These are phyloP conservation scores for Drosophila putrida DNA, from an alignment of 2,888 invertebrate genomes.

Conservation along the genomic window DNA sequence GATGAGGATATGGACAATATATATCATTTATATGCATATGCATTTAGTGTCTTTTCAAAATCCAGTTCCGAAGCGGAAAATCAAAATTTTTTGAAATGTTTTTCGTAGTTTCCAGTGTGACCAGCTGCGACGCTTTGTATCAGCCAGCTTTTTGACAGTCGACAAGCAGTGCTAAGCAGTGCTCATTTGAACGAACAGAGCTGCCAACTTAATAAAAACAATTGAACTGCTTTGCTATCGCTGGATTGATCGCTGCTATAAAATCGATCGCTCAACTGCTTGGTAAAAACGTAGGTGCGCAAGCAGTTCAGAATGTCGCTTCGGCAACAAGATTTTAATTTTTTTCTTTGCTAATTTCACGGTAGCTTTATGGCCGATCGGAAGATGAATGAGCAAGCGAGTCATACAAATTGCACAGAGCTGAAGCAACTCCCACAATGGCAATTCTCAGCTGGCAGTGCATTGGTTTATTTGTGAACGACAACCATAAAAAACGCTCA, in stretches of 20 bases:
- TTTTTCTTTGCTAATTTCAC: slow-evolving; percentile 20
- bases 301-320: slow-evolving; percentile 29
- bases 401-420: slow-evolving; percentile 27
- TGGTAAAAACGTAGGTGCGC: rapidly evolving
- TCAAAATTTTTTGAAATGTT: too few species aligned
- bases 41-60: too few species aligned
- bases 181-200: background rate
- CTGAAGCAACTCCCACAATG: slow-evolving; percentile 66
- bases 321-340: background rate
- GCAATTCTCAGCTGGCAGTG: slow-evolving; percentile 44
- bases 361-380: slow-evolving; percentile 43
- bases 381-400: slow-evolving; percentile 56
- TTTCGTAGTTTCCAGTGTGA: too few species aligned
- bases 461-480: slow-evolving; percentile 60
- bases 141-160: background rate
- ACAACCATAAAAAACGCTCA: slow-evolving; percentile 61
- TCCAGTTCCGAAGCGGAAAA: too few species aligned
- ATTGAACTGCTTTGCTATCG: background rate
- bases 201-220: slow-evolving; percentile 14
- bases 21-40: too few species aligned
- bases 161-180: slow-evolving; percentile 8
- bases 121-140: background rate
- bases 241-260: slow-evolving; percentile 11
- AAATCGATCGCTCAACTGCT: slow-evolving; percentile 26
- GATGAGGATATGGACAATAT: too few species aligned